phyloP scores from a whole-genome alignment of 2,888 invertebrate species.

The Drosophila hamatofila region DNA sequence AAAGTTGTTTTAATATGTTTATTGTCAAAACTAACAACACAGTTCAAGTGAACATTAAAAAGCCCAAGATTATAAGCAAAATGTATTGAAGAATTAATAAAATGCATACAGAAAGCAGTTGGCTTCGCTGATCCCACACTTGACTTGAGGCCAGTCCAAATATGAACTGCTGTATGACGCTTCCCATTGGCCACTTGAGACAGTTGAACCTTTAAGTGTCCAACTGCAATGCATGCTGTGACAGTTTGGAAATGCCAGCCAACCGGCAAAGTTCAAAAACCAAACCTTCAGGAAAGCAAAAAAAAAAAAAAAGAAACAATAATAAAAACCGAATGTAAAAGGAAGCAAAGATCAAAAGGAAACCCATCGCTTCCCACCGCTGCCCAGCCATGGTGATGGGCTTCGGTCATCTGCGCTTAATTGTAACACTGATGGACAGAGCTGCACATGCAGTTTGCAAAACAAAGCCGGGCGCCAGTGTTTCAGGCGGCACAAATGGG shows the following conservation, averaged over 20 bases:
- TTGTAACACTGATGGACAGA: conserved; percentile 58
- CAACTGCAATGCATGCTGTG: conserved; percentile 4
- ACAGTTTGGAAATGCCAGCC: conserved; percentile 26
- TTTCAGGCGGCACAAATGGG: conserved; percentile 40
- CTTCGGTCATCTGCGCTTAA: conserved; percentile 56
- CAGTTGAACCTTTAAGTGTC: conserved; percentile 6
- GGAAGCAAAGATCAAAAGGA: conserved; percentile 38
- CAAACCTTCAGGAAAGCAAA: conserved; percentile 31
- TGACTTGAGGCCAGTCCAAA: background rate
- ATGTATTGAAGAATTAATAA: too few relatives aligned
- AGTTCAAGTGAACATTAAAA: too few relatives aligned
- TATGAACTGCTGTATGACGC: background rate
- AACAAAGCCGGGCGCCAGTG: conserved; percentile 54
- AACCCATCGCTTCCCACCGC: background rate
- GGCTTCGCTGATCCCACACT: background rate
- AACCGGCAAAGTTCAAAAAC: conserved; percentile 40
- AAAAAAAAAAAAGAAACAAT: background rate
- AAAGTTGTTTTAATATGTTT: too few relatives aligned
- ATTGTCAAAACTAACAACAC: too few relatives aligned
- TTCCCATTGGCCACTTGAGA: conserved; percentile 26
- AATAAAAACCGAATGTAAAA: conserved; percentile 22
- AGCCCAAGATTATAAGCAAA: too few relatives aligned
- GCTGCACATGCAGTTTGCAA: conserved; percentile 49
- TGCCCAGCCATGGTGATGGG: conserved; percentile 6
- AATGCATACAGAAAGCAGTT: too few relatives aligned